Evolutionary conservation across 92 coral and sea anemone species (phyloP).

Genomic region (Ricordea florida): DNA sequence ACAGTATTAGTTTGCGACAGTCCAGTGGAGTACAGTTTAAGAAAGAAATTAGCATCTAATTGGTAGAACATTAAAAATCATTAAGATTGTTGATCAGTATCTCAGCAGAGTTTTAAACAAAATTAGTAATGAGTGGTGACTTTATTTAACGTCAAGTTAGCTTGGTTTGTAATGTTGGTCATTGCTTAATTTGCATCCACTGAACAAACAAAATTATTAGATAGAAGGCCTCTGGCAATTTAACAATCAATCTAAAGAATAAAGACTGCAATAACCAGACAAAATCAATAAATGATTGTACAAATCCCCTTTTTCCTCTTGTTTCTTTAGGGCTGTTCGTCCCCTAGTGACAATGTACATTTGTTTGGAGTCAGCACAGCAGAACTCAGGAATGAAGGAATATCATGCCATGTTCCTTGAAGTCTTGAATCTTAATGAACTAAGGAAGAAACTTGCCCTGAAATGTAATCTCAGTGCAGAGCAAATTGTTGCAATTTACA

Average conservation of each 20-base stretch:
- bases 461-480: slow-evolving; percentile 80
- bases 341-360: slow-evolving; percentile 89
- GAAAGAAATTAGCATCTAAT: too few species aligned
- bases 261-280: background rate
- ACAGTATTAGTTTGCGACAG: background rate
- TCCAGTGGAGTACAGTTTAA: too few species aligned
- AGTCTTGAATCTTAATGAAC: slow-evolving; percentile 66
- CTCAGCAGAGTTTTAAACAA: too few species aligned
- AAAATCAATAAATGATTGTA: background rate
- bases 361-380: slow-evolving; percentile 92
- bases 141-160: too few species aligned
- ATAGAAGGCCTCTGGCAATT: too few species aligned
- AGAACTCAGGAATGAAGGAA: slow-evolving; percentile 93
- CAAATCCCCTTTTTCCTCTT: background rate
- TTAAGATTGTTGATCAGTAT: too few species aligned
- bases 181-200: too few species aligned
- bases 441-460: slow-evolving; percentile 76
- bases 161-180: too few species aligned
- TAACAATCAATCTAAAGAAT: too few species aligned
- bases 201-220: too few species aligned
- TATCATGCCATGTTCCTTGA: slow-evolving; percentile 91
- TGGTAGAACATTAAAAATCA: too few species aligned
- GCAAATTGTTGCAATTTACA: slow-evolving; percentile 85
- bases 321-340: slow-evolving; percentile 66
- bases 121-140: too few species aligned